phyloP scores from a whole-genome alignment of 2,113 vertebrate genomes.

The Gymnocephalus cernua region DNA sequence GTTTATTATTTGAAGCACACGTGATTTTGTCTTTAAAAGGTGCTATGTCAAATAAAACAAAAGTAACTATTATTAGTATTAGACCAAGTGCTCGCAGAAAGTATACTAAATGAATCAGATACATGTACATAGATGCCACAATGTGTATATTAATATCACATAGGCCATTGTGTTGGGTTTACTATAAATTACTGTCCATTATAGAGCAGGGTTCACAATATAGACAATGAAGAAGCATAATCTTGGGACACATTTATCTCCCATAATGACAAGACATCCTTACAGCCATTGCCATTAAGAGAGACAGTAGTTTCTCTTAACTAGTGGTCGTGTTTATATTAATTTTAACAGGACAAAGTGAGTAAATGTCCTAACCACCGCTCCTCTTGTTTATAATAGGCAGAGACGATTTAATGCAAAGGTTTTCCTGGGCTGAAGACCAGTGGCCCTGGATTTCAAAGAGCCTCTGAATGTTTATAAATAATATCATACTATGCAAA shows the following conservation, averaged over 20 bases:
- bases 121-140: constrained; percentile 43
- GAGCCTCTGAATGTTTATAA: no score
- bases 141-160: constrained; percentile 55
- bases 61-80: no score
- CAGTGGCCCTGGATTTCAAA: no score
- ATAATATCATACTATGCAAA: no score
- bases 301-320: constrained; percentile 20
- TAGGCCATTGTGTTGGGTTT: constrained; percentile 61
- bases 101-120: constrained; percentile 63
- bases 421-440: no score
- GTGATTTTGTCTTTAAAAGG: no score
- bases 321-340: constrained; percentile 1
- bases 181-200: constrained; percentile 11
- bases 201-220: constrained; percentile 30
- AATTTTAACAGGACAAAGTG: neutral
- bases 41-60: no score
- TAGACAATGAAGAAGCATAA: constrained; percentile 51
- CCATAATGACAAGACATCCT: constrained; percentile 24
- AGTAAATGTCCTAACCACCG: neutral
- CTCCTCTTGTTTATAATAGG: neutral
- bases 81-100: constrained; percentile 45
- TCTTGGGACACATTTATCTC: constrained; percentile 52
- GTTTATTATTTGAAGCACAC: no score
- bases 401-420: no score
- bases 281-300: constrained; percentile 26